phyloP scores from a whole-genome alignment of 2,797 vertebrate species.

The Karalla daura region DNA sequence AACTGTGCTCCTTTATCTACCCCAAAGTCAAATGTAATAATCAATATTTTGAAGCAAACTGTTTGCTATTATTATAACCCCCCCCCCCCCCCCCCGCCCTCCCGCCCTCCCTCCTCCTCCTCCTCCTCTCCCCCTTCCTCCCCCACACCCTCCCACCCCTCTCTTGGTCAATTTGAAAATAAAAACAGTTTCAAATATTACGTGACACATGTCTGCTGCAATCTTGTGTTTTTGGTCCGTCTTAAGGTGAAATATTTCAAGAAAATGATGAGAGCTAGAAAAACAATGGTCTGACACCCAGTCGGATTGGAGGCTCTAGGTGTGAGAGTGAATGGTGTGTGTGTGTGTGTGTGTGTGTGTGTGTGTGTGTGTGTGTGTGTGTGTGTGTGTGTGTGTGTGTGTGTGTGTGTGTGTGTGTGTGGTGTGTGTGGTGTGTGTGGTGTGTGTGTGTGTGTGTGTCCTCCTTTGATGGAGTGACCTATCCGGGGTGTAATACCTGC shows the following conservation, averaged over 20 bases:
- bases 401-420: too few relatives aligned
- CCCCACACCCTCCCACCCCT: slow-evolving; percentile 42
- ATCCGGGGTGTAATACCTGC: too few relatives aligned
- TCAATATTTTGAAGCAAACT: slow-evolving; percentile 80
- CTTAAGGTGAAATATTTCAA: not conserved
- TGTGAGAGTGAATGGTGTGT: too few relatives aligned
- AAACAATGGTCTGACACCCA: too few relatives aligned
- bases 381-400: too few relatives aligned
- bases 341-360: too few relatives aligned
- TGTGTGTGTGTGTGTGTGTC: too few relatives aligned
- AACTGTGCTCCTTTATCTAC: slow-evolving; percentile 80
- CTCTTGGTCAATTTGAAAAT: slow-evolving; percentile 81
- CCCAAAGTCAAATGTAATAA: slow-evolving; percentile 80
- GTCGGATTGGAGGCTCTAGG: too few relatives aligned
- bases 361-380: too few relatives aligned
- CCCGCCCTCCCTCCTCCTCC: slow-evolving; percentile 46
- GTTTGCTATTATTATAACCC: slow-evolving; percentile 77
- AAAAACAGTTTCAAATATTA: slow-evolving; percentile 79
- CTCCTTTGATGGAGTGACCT: too few relatives aligned
- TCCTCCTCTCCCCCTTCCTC: slow-evolving; percentile 36
- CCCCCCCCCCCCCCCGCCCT: slow-evolving; percentile 32
- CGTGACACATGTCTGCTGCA: slow-evolving; percentile 15
- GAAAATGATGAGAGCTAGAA: too few relatives aligned
- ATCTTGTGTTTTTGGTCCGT: slow-evolving; percentile 10
- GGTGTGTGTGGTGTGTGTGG: too few relatives aligned